A percentile compares a stretch with the other conserved stretches of the same genome.
Evolutionary conservation across 2,113 vertebrate species (phyloP).

Genomic region (Aplodontia rufa): DNA sequence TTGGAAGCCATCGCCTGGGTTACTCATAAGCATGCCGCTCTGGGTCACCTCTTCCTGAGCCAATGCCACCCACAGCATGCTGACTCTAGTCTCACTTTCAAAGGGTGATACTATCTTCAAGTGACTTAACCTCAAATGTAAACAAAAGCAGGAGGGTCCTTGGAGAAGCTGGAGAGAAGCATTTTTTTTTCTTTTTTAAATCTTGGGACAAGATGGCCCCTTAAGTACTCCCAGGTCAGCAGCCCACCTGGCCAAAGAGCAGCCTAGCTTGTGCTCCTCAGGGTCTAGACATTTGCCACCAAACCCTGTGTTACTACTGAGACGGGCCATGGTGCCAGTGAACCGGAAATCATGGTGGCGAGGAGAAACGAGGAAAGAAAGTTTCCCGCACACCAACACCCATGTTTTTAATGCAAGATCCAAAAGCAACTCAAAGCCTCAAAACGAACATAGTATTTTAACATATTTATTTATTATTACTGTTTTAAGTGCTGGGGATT

Average conservation of each 20-base stretch:
- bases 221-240: no score
- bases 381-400: background rate
- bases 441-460: background rate
- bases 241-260: background rate
- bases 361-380: background rate
- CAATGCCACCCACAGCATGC: accelerated
- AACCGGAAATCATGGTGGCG: background rate
- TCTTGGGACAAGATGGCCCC: background rate
- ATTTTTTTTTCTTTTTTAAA: no score
- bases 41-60: background rate
- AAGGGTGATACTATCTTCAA: background rate
- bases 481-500: no score
- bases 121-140: background rate
- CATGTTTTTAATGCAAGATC: background rate
- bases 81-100: background rate
- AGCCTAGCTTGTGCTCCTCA: background rate
- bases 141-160: background rate
- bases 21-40: background rate
- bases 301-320: background rate
- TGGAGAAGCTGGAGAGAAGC: background rate
- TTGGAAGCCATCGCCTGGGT: background rate
- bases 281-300: no score
- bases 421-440: background rate
- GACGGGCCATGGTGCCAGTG: accelerated
- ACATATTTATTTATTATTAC: no score